These are phyloP conservation scores for Ethmia dodecea DNA, from an alignment of 2,888 invertebrate genomes.

Conservation along the genomic window DNA sequence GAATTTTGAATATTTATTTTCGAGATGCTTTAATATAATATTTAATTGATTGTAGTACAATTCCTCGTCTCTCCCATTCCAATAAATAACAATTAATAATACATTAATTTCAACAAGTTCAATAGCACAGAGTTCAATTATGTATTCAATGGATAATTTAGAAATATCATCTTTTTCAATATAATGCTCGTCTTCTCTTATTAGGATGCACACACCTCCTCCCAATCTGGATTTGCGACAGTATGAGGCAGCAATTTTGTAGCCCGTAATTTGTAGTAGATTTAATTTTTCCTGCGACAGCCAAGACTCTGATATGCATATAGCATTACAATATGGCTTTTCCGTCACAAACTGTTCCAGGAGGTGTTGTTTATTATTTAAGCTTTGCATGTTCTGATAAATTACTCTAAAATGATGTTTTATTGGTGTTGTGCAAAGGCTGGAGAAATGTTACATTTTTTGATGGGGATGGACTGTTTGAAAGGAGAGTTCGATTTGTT, in stretches of 20 bases:
- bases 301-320: neutral
- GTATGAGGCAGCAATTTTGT: constrained; percentile 1
- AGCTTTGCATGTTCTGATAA: too few relatives aligned
- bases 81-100: constrained; percentile 17
- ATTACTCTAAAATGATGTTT: too few relatives aligned
- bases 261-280: neutral
- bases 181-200: constrained; percentile 1
- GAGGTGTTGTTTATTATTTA: too few relatives aligned
- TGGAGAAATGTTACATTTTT: too few relatives aligned
- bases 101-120: constrained; percentile 8
- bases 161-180: neutral
- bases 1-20: neutral
- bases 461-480: too few relatives aligned
- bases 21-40: constrained; percentile 5
- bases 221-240: constrained; percentile 10
- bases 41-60: constrained; percentile 13
- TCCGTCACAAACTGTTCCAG: too few relatives aligned
- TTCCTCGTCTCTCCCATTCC: constrained; percentile 13
- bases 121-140: constrained; percentile 16
- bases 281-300: neutral
- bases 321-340: too few relatives aligned
- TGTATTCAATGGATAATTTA: neutral
- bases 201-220: constrained; percentile 15
- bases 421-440: too few relatives aligned
- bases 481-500: too few relatives aligned